Percentiles rank a stretch among this genome's conserved stretches.
phyloP scores from a whole-genome alignment of 2,113 vertebrate species.

The Perca fluviatilis region DNA sequence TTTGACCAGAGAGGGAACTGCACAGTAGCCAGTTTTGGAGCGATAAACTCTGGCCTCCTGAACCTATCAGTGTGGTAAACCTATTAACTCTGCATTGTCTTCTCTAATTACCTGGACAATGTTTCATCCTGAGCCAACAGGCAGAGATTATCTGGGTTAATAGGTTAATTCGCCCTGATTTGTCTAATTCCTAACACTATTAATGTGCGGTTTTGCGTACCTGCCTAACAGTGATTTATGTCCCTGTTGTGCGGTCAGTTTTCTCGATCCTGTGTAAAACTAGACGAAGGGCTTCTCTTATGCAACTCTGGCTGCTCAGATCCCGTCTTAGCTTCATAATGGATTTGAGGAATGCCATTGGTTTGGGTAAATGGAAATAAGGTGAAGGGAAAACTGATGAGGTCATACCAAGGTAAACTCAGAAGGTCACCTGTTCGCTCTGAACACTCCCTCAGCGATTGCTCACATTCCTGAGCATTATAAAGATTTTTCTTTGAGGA shows the following conservation, averaged over 20 bases:
- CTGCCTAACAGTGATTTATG: slow-evolving; percentile 30
- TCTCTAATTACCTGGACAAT: slow-evolving; percentile 4
- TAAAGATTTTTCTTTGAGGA: slow-evolving; percentile 57
- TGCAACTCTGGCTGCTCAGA: not conserved
- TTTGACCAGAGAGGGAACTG: slow-evolving; percentile 50
- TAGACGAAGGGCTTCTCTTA: not conserved
- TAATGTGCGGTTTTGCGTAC: not conserved
- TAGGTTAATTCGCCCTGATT: slow-evolving; percentile 14
- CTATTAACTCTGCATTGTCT: slow-evolving; percentile 28
- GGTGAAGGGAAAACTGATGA: slow-evolving; percentile 31
- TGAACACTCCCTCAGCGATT: slow-evolving; percentile 73
- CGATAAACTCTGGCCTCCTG: slow-evolving; percentile 54
- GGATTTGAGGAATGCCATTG: not conserved
- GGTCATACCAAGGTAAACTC: slow-evolving; percentile 37
- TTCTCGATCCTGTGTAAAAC: slow-evolving; percentile 9
- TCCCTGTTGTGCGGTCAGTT: slow-evolving; percentile 8
- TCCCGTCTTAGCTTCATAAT: not conserved
- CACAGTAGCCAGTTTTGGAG: slow-evolving; percentile 36
- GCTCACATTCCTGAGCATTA: slow-evolving; percentile 69
- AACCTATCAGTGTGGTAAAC: slow-evolving; percentile 13
- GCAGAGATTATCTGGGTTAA: slow-evolving; percentile 21
- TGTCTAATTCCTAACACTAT: slow-evolving; percentile 1
- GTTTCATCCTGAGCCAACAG: slow-evolving; percentile 17
- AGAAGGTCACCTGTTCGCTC: slow-evolving; percentile 68
- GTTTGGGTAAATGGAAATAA: slow-evolving; percentile 29